Evolutionary conservation across 1,140 invertebrate genomes (phyloP).

Genomic region (Streblospio benedicti): DNA sequence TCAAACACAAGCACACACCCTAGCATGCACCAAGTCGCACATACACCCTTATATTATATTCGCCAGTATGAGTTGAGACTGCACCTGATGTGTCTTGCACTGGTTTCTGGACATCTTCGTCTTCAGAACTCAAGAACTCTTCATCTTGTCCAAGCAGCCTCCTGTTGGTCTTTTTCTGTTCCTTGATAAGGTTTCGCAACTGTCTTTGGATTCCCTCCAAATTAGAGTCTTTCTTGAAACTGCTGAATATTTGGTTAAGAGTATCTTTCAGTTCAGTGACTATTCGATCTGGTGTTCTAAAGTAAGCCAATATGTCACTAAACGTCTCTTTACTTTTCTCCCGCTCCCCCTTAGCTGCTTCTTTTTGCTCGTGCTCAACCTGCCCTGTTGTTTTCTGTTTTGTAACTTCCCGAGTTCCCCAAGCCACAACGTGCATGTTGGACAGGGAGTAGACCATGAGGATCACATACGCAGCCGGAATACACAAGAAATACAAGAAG

Average conservation of each 20-base stretch:
- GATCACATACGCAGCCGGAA: constrained; percentile 40
- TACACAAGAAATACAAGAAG: constrained; percentile 36
- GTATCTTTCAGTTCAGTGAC: constrained; percentile 1
- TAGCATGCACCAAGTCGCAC: too few relatives aligned
- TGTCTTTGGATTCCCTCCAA: constrained; percentile 26
- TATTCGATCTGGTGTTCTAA: background rate
- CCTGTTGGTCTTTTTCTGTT: background rate
- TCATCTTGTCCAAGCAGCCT: too few relatives aligned
- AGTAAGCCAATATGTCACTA: constrained; percentile 15
- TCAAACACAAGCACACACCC: too few relatives aligned
- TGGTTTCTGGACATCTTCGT: too few relatives aligned
- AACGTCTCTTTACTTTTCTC: constrained; percentile 19
- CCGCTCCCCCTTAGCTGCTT: constrained; percentile 7
- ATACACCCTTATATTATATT: too few relatives aligned
- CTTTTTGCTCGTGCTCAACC: constrained; percentile 27
- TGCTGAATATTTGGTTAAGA: background rate
- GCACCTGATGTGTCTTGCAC: too few relatives aligned
- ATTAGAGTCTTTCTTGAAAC: background rate
- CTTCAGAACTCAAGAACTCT: too few relatives aligned
- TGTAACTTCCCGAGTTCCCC: constrained; percentile 56
- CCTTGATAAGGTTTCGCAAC: constrained; percentile 15
- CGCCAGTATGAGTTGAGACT: too few relatives aligned
- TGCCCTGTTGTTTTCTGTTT: constrained; percentile 44
- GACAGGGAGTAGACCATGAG: constrained; percentile 39
- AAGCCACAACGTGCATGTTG: constrained; percentile 39